Percentiles rank a stretch among this genome's conserved stretches.
These are phyloP conservation scores for Monoplex corrugatus DNA, from an alignment of 2,888 invertebrate genomes.

Conservation along the genomic window DNA sequence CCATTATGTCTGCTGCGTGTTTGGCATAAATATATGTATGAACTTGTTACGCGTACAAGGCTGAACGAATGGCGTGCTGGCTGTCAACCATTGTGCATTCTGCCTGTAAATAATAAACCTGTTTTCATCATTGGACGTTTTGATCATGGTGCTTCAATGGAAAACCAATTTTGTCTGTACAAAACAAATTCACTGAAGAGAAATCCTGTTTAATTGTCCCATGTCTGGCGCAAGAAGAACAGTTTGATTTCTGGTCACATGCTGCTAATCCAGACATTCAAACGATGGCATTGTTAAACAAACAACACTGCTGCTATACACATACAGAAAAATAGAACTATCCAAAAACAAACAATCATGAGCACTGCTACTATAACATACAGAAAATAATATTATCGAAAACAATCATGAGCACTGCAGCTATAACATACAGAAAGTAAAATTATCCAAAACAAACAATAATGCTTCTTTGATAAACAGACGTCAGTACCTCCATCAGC, in stretches of 20 bases:
- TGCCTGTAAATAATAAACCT: not conserved
- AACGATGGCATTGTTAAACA: not conserved
- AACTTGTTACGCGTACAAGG: not conserved
- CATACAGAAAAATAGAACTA: too few species aligned
- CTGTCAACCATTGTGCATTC: not conserved
- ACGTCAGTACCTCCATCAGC: too few species aligned
- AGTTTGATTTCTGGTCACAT: not conserved
- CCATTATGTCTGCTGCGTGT: not conserved
- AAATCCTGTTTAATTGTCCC: conserved; percentile 15
- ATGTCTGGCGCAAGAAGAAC: not conserved
- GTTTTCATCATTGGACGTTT: not conserved
- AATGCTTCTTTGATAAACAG: too few species aligned
- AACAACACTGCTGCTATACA: not conserved
- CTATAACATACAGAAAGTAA: not conserved
- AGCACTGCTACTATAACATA: not conserved
- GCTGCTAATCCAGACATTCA: not conserved
- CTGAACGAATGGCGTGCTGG: too few species aligned
- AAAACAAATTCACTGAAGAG: not conserved
- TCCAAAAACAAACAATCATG: not conserved
- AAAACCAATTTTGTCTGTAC: not conserved
- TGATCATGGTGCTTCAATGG: not conserved
- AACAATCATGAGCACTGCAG: not conserved
- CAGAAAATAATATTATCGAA: not conserved
- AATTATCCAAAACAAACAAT: too few species aligned
- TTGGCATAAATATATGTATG: too few species aligned